Percentiles rank a stretch among this genome's conserved stretches.
Conservation (phyloP, 1,140 invertebrate genomes). For the Drosophila pandora region DNA sequence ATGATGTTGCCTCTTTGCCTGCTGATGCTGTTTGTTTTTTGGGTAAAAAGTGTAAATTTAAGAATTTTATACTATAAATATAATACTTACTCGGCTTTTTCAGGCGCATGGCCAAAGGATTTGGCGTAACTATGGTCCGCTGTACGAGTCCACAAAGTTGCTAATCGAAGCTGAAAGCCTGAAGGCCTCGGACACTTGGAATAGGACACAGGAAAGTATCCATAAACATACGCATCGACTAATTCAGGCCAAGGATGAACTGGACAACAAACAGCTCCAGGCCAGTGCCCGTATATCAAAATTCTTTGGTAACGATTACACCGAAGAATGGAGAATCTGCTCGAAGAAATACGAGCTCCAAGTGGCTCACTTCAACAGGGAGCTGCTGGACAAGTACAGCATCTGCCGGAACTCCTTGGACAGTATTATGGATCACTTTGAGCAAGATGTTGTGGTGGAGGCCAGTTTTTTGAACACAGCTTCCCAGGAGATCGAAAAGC, state of each 20-base stretch:
- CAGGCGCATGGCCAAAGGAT: constrained; percentile 23
- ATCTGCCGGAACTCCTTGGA: constrained; percentile 40
- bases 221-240: constrained; percentile 7
- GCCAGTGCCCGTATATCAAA: constrained; percentile 27
- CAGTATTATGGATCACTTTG: constrained; percentile 29
- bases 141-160: constrained; percentile 54
- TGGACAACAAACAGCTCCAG: constrained; percentile 17
- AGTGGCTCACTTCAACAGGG: constrained; percentile 47
- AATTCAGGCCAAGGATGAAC: constrained; percentile 7
- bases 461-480: constrained; percentile 30
- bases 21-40: constrained; percentile 14
- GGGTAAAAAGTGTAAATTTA: neutral
- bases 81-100: no score
- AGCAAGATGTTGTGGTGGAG: constrained; percentile 33
- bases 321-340: constrained; percentile 22
- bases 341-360: constrained; percentile 45
- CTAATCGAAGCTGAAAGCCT: constrained; percentile 29
- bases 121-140: constrained; percentile 43
- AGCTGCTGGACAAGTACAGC: constrained; percentile 49
- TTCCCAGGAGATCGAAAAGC: constrained; percentile 15
- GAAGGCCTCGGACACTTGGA: constrained; percentile 30
- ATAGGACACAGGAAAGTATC: constrained; percentile 33
- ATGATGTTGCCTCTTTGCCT: neutral
- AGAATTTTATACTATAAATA: neutral
- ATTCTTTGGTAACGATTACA: constrained; percentile 18